Base-by-base conservation (phyloP, 2,797 vertebrate genomes). In the Pseudochirops cupreus region DNA sequence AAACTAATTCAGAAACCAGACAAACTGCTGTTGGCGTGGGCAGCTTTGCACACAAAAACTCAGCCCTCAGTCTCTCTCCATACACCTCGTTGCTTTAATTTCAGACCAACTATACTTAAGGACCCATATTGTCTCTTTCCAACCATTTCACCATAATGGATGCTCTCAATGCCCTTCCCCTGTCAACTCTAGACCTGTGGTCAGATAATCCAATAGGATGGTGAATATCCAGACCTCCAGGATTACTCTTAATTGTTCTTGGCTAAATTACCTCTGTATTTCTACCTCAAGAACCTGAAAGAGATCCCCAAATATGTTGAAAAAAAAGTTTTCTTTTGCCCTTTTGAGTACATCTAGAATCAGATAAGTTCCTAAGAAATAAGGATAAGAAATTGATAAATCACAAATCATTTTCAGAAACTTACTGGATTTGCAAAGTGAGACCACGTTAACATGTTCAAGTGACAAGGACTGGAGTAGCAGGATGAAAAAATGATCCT, bases 311-410 rank as follows among this genome's bases (percentile, higher is more conserved):
- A 12, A 67, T 54, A 56, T 93, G 53, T 95, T 94, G 39, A 52
- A 91, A 93, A 93, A 33, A 5, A 13, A 91, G 54, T 54, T 57
- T 74, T 93, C 91, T 93, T 95, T 92, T 31, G 62, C 54, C 56
- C 93, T 67, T 92, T 91, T 94, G 26, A 92, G 62, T 9, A 11
- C 18, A 56, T 54, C 89, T 67, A 96, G 95, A 91, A 92, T 93
- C 28, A 67, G 91, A 53, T n/a, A 62, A 33, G 1, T 94, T 94
- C 93, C 16, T 55, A 33, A 90, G 74, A 55, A 62, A 91, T 56
- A 31, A 82, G 13, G 55, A 93, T 93, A 33, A n/a, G 92, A 93
- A 96, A 82, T 21, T 39, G 56, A 55, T 58, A 58, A 4, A 89
- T 59, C 56, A 58, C 50, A 92, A 59, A 58, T 74, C 9, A 53